Base-by-base conservation (phyloP, 2,888 invertebrate species). In the Archips xylosteana region DNA sequence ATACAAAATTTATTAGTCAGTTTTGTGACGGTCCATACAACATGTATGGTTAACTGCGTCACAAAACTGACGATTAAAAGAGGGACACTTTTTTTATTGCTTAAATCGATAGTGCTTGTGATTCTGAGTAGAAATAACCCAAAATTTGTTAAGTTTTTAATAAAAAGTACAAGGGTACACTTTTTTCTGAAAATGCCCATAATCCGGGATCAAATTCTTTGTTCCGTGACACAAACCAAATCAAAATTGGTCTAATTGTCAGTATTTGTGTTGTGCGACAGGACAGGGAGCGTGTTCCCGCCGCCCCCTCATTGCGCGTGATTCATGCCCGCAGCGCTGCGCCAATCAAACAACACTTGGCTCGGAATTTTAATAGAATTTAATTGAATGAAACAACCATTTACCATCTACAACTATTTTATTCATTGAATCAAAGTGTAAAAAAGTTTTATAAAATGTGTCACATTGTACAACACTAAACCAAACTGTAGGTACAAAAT, bases 381-480 rank as follows among this genome's bases (percentile, higher is more conserved):
- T 82, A 91, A 91, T 91, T 90, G 91, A 93, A 89, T 93, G 88
- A 94, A 93, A 94, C 92, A 86, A 89, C 89, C 84, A 77, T 85
- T 87, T 86, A 88, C 84, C 86, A 85, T 88, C 91, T 92, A 93
- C 90, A 86, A 89, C 89, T 90, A 92, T 90, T 92, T 92, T 92
- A 93, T 92, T 94, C 84, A 87, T 84, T 86, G 81, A 65, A 49
- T 51, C 51, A 82, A 86, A 81, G 91, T 90, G 92, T 90, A 89
- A 87, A 89, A 90, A 90, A 86, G 82, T 86, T 87, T 88, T 90
- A 90, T 85, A 91, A 89, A 78, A 92, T 92, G 92, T 90, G 83
- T 75, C 80, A 79, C 78, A 79, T 83, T 81, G 70, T 77, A 79
- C 78, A 81, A 79, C 74, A 77, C 78, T 78, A 79, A 78, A 80